Percentiles rank a stretch among this genome's conserved stretches.
Conservation (phyloP, 2,888 invertebrate genomes). For the Tubulanus polymorphus region DNA sequence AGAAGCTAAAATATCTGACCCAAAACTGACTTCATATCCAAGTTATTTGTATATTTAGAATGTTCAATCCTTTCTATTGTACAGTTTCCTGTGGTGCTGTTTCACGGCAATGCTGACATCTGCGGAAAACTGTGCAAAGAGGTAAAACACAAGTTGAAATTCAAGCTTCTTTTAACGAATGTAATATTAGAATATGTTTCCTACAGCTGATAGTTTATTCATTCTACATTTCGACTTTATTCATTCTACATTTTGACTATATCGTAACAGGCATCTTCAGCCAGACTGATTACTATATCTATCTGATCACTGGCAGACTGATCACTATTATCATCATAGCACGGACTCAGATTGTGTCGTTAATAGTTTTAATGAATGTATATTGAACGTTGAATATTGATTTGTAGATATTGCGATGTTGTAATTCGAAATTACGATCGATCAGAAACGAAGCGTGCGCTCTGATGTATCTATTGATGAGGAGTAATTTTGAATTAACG, state of each 20-base stretch:
- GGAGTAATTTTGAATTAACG: slow-evolving; percentile 89
- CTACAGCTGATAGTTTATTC: background rate
- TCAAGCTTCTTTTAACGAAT: background rate
- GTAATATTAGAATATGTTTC: background rate
- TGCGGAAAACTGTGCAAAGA: slow-evolving; percentile 51
- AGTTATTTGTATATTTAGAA: too few relatives aligned
- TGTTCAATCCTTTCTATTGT: slow-evolving; percentile 17
- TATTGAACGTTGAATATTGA: background rate
- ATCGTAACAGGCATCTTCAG: too few relatives aligned
- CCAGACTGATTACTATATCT: too few relatives aligned
- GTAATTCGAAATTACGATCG: slow-evolving; percentile 78
- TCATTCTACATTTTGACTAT: background rate
- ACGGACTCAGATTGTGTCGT: too few relatives aligned
- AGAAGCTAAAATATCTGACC: too few relatives aligned
- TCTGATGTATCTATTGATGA: slow-evolving; percentile 84
- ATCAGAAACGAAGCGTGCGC: slow-evolving; percentile 89
- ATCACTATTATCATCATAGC: too few relatives aligned
- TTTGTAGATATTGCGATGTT: slow-evolving; percentile 64
- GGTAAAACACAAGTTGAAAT: slow-evolving; percentile 26
- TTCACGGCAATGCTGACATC: slow-evolving; percentile 45
- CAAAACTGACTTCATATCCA: too few relatives aligned
- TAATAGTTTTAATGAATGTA: background rate
- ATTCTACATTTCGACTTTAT: background rate
- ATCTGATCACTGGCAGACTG: too few relatives aligned
- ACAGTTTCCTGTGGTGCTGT: slow-evolving; percentile 47